Evolutionary conservation across 2,113 vertebrate species (phyloP), one percentile per base, ranked within the genome.

Genomic region (Trematomus loennbergii): DNA sequence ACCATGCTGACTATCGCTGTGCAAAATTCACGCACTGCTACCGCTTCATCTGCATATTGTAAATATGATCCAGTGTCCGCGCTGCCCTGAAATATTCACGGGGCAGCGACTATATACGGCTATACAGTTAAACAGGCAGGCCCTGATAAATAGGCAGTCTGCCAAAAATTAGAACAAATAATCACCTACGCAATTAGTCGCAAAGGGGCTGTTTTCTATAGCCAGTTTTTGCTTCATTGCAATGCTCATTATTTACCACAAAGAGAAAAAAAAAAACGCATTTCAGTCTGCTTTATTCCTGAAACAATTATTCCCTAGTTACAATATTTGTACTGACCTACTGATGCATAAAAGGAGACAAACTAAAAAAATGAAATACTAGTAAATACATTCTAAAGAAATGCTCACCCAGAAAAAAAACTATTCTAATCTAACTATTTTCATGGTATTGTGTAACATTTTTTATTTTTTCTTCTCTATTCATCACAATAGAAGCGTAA

Each of bases 51-150:
- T 87, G 45, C 87, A 88, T 87, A 83, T 68, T 59, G 52, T 68
- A 65, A 81, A 82, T 76, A 81, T 71, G 75, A 86, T 70, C 64
- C 29, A 15, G 62, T 16, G 11, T 80, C 71, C 46, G 78, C 1
- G 6, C 36, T 83, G 72, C 59, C 74, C 79, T 8, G 8, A 68
- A 50, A 62, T 62, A 58, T 46, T 75, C 46, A 78, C 52, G 7
- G 87, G 80, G 81, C 73, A 76, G 36, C 4, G 50, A 67, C 48
- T 79, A 57, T 40, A 45, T 25, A 43, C 15, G 29, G 25, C 68
- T 4, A 11, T 29, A 60, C 68, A 81, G 75, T 92, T 92, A 91
- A 91, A 89, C 90, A 93, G 81, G 85, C 87, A 72, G 81, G 62
- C 59, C 60, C 74, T 77, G 64, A 86, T 85, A 75, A 85, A 75